phyloP scores from a whole-genome alignment of 2,888 invertebrate genomes.

The Caenorhabditis uteleia region DNA sequence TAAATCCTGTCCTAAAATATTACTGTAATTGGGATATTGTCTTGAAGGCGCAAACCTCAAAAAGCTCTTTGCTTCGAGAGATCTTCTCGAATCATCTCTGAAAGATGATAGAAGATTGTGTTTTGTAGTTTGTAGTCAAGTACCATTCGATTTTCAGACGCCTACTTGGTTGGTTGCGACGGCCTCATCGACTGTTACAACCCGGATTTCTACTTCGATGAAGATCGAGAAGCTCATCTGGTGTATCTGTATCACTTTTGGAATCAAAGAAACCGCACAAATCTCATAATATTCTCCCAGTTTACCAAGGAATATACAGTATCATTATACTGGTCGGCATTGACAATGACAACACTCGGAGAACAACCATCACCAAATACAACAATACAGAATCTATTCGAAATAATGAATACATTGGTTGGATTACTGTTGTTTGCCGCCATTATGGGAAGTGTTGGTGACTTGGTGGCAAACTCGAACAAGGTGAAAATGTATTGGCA shows the following conservation, averaged over 20 bases:
- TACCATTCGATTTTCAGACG: slow-evolving; percentile 19
- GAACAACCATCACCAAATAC: slow-evolving; percentile 58
- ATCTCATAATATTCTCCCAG: slow-evolving; percentile 27
- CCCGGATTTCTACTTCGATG: slow-evolving; percentile 29
- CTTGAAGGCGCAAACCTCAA: too few species aligned
- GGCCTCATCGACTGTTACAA: slow-evolving; percentile 23
- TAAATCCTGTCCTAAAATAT: neutral
- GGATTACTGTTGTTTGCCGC: slow-evolving; percentile 57
- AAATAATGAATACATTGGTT: slow-evolving; percentile 49
- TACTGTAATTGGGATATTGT: too few species aligned
- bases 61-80: too few species aligned
- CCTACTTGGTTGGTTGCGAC: slow-evolving; percentile 31
- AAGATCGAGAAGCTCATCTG: slow-evolving; percentile 44
- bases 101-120: too few species aligned
- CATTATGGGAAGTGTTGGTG: slow-evolving; percentile 58
- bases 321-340: slow-evolving; percentile 59
- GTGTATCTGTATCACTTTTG: slow-evolving; percentile 43
- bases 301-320: slow-evolving; percentile 56
- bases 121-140: too few species aligned
- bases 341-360: slow-evolving; percentile 62
- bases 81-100: too few species aligned
- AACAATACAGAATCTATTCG: slow-evolving; percentile 45
- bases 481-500: slow-evolving; percentile 39
- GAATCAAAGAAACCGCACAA: slow-evolving; percentile 36
- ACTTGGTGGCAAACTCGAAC: slow-evolving; percentile 43